Percentiles rank a stretch among this genome's conserved stretches.
phyloP scores from a whole-genome alignment of 2,888 invertebrate species.

The Falcaria lacertinaria region DNA sequence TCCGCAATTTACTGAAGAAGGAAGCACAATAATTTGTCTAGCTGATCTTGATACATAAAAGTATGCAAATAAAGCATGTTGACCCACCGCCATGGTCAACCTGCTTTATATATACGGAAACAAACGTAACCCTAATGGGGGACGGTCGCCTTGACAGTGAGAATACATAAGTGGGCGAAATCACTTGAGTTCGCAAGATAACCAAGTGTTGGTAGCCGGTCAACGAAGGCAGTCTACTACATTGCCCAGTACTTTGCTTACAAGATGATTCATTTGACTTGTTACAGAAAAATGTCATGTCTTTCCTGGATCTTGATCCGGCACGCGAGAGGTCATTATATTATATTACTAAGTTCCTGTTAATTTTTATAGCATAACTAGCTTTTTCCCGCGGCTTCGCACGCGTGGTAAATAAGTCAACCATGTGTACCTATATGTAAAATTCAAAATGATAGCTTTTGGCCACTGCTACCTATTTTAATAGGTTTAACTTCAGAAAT shows the following conservation, averaged over 20 bases:
- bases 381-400: no score
- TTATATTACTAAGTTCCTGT: no score
- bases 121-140: constrained; percentile 11
- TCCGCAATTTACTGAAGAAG: constrained; percentile 5
- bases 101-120: constrained; percentile 29
- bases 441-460: no score
- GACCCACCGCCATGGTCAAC: no score
- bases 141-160: constrained; percentile 26
- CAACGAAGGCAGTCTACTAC: constrained; percentile 9
- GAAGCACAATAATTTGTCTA: constrained; percentile 20
- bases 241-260: background rate
- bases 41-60: constrained; percentile 16
- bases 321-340: no score
- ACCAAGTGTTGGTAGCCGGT: background rate
- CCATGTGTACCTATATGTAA: no score
- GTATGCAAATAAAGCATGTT: constrained; percentile 22
- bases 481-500: no score
- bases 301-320: background rate
- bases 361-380: no score
- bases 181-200: constrained; percentile 2
- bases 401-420: no score
- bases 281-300: background rate
- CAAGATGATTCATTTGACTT: background rate
- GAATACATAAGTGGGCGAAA: constrained; percentile 16
- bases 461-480: no score